Evolutionary conservation across 2,797 vertebrate species (phyloP), one percentile per base, ranked within the genome.

Genomic region (Enteromius afrohamiltoni): DNA sequence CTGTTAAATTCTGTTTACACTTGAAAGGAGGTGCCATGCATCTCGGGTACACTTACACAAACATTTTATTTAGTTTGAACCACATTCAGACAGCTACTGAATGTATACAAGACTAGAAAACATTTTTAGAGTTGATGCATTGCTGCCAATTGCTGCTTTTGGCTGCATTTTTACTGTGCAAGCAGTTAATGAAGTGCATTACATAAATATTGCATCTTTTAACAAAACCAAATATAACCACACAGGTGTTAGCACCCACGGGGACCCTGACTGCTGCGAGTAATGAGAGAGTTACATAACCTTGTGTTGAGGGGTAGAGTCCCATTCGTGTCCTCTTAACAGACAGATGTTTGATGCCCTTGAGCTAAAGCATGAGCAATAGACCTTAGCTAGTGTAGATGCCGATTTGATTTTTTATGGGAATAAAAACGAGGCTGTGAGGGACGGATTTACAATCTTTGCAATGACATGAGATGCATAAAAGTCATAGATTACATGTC

Each of bases 221-320:
- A 79, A 69, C 29, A 0, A 65, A 83, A 85, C 4, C 69, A 84
- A 76, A 76, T 51, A 71, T 82, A 79, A 42, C 14, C 55, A 69
- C 51, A 55, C 82, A 82, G 79, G 75, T 82, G 82, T 47, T 75
- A 68, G 64, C 11, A 31, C n/a, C 85, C 47, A 77, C 29, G 47
- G 34, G 53, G 69, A n/a, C 23, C 31, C 9, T 68, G 40, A 51
- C n/a, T 76, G 64, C 64, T 82, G 69, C 40, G 34, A 79, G 23
- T 82, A 64, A 87, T 82, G 31, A 85, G 58, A 49, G 71, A n/a
- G 60, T 81, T 75, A 75, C 62, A 70, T 84, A 84, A 84, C 64
- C 60, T 31, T 21, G 21, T 69, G 60, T 23, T 84, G 60, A 85
- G 79, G 68, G 55, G 40, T 62, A 40, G 40, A 40, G 40, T 68